Percentiles rank a stretch among this genome's conserved stretches.
These are phyloP conservation scores for Lampris incognitus DNA, from an alignment of 2,113 vertebrate genomes.

Conservation along the genomic window DNA sequence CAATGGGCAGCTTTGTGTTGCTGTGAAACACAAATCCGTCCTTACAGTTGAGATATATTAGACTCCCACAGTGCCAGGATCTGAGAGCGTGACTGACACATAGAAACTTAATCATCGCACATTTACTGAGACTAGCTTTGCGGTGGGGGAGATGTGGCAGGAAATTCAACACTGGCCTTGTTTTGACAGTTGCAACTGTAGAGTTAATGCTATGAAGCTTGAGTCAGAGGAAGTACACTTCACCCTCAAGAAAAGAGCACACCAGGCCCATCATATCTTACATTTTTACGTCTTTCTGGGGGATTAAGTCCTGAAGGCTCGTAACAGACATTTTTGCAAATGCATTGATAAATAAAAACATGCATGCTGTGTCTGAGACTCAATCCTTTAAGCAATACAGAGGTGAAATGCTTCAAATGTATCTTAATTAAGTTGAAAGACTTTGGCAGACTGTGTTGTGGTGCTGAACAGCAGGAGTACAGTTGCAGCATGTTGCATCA, in stretches of 20 bases:
- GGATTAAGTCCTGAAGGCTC: background rate
- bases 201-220: constrained; percentile 26
- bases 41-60: constrained; percentile 6
- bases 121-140: constrained; percentile 45
- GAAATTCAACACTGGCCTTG: constrained; percentile 58
- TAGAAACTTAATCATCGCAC: constrained; percentile 10
- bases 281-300: constrained; percentile 9
- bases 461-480: background rate
- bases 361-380: background rate
- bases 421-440: background rate
- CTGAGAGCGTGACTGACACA: background rate
- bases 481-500: constrained; percentile 73
- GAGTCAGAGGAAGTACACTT: constrained; percentile 46
- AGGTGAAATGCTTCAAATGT: background rate
- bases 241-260: background rate
- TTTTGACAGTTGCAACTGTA: constrained; percentile 69
- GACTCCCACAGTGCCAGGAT: background rate
- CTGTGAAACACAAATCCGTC: background rate
- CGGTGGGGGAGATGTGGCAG: constrained; percentile 42
- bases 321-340: too few relatives aligned
- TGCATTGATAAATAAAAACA: background rate
- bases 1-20: constrained; percentile 9
- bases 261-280: background rate
- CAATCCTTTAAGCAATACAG: background rate
- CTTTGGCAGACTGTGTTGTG: constrained; percentile 9